Evolutionary conservation across 2,888 invertebrate genomes (phyloP).

Genomic region (Aquatica leii): DNA sequence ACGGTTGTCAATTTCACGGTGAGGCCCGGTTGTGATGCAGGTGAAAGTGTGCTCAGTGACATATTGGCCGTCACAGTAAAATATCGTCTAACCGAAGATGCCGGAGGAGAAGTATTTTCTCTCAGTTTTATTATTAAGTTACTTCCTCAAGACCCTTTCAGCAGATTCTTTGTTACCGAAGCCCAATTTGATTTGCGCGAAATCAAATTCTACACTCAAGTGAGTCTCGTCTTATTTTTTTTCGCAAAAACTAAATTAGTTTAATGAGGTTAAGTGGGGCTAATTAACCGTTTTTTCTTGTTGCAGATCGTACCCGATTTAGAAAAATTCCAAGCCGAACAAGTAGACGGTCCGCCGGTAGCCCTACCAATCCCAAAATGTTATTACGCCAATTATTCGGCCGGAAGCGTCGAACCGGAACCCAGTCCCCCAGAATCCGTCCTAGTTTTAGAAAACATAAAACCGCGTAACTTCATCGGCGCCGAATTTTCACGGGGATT

Average conservation of each 20-base stretch:
- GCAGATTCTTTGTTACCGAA: conserved; percentile 80
- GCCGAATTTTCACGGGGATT: conserved; percentile 76
- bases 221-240: conserved; percentile 60
- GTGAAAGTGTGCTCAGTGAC: conserved; percentile 79
- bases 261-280: too few relatives aligned
- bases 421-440: conserved; percentile 69
- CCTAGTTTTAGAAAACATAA: conserved; percentile 79
- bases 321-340: conserved; percentile 67
- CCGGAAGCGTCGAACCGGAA: conserved; percentile 58
- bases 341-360: conserved; percentile 61
- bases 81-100: conserved; percentile 62
- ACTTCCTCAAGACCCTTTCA: conserved; percentile 81
- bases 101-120: conserved; percentile 47
- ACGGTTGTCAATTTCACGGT: conserved; percentile 64
- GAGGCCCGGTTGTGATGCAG: conserved; percentile 68
- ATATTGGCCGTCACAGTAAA: conserved; percentile 78
- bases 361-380: conserved; percentile 74
- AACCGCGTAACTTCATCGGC: conserved; percentile 69
- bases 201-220: conserved; percentile 83
- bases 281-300: not conserved
- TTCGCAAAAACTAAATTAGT: too few relatives aligned
- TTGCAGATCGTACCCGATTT: conserved; percentile 75
- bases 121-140: conserved; percentile 75
- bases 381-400: conserved; percentile 71
- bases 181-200: conserved; percentile 84